Base-by-base conservation (phyloP, 2,113 vertebrate species). In the Benitochromis conjunctus region DNA sequence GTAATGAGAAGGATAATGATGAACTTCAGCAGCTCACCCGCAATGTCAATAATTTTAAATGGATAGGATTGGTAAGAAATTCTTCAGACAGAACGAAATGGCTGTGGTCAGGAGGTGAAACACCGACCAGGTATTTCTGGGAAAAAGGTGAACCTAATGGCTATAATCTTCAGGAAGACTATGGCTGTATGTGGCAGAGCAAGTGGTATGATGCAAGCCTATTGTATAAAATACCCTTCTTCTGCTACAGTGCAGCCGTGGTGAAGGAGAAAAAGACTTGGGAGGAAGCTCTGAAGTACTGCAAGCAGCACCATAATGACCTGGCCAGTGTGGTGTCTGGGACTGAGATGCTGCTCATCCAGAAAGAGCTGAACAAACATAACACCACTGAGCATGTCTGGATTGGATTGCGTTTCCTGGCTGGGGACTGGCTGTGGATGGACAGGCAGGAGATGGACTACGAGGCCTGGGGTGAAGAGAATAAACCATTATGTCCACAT, bases 61-160 rank as follows among this genome's bases (percentile, higher is more conserved):
- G 89, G 88, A 79, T 86, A 0, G 92, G 92, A 78, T 34, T 92
- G 38, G 1, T 6, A 16, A 90, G 31, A 16, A 26, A 24, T 1
- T 1, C 5, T 5, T 21, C 51, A 2, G 18, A 38, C 9, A 0
- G 0, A 0, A 3, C 1, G 0, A n/a, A 43, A 12, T 94, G 90
- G 91, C 71, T 4, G 5, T 92, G 92, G 91, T 92, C 91, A 10
- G 90, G 91, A 34, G 89, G 88, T 3, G 85, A 54, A 0, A 26
- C 4, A 6, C 86, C 88, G 43, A 55, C 26, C 0, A 5, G 5
- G 7, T 58, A 0, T 58, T 58, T 58, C 56, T 58, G 56, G 55
- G 21, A 1, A 57, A 1, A 1, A 26, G 7, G 0, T 57, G 21
- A 57, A 26, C 55, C 55, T 56, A 26, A 26, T 56, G 55, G 13